Percentiles rank a stretch among this genome's conserved stretches.
phyloP scores from a whole-genome alignment of 2,113 vertebrate genomes.

The Mus spicilegus region DNA sequence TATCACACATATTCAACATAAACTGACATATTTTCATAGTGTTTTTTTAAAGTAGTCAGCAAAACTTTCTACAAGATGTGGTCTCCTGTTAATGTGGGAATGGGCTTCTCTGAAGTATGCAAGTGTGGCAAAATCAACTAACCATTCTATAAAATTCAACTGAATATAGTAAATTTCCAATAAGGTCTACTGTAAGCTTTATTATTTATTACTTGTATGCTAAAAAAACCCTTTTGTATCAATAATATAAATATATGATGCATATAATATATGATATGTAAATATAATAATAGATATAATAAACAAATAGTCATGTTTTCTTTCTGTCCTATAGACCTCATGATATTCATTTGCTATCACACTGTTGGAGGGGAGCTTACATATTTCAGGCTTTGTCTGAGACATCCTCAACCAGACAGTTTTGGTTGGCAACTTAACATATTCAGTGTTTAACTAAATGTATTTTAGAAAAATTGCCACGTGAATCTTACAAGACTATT shows the following conservation, averaged over 20 bases:
- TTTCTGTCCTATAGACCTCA: not conserved
- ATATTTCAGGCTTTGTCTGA: not conserved
- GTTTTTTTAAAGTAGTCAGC: not conserved
- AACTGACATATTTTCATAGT: not conserved
- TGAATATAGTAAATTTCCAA: not conserved
- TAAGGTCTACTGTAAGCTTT: not conserved
- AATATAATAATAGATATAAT: not conserved
- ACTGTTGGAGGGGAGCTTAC: not conserved
- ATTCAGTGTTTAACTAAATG: not conserved
- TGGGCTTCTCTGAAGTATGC: not conserved
- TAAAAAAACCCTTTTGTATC: not conserved
- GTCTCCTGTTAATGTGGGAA: not conserved
- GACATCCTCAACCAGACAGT: not conserved
- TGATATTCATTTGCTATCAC: not conserved
- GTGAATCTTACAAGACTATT: not conserved
- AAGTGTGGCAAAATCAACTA: not conserved
- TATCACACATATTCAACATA: not conserved
- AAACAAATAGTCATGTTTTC: not conserved
- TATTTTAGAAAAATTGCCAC: not conserved
- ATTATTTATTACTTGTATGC: not conserved
- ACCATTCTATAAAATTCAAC: conserved; percentile 2
- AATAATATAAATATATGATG: not conserved
- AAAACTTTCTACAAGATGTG: not conserved
- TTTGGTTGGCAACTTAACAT: not conserved
- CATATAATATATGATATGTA: not conserved